phyloP scores from a whole-genome alignment of 2,888 invertebrate genomes.

The Nomada ferruginata region DNA sequence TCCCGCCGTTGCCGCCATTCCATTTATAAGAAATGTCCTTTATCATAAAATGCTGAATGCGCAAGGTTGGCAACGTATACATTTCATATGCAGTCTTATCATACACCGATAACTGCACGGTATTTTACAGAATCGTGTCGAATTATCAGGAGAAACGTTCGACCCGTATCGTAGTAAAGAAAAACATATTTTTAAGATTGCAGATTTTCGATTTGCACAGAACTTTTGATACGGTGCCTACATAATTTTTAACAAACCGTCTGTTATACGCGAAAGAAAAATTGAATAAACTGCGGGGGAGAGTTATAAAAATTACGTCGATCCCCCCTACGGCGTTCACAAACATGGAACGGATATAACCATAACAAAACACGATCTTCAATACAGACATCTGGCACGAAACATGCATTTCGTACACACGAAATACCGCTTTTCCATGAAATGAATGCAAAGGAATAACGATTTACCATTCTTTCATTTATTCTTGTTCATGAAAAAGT shows the following conservation, averaged over 20 bases:
- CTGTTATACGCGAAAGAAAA: background rate
- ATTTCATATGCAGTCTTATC: conserved; percentile 3
- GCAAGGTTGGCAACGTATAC: conserved; percentile 9
- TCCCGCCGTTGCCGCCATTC: conserved; percentile 5
- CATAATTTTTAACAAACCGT: conserved; percentile 6
- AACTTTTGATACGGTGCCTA: background rate
- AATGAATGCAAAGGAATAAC: background rate
- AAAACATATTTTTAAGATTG: background rate
- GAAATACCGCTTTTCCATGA: background rate
- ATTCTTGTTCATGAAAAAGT: background rate
- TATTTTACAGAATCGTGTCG: conserved; percentile 7
- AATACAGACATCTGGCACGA: background rate
- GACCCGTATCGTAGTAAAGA: background rate
- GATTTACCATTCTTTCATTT: background rate
- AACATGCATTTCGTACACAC: background rate
- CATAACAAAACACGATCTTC: background rate
- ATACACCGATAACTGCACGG: conserved; percentile 18
- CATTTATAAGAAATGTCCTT: conserved; percentile 9
- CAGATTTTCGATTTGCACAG: background rate
- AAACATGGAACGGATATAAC: background rate
- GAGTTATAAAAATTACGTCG: background rate
- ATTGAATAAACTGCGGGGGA: background rate
- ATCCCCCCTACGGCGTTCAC: conserved; percentile 6
- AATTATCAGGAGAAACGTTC: conserved; percentile 18
- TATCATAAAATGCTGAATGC: conserved; percentile 10